Evolutionary conservation across 2,888 invertebrate species (phyloP), one percentile per base, ranked within the genome.

Genomic region (Heliconius ethilla): DNA sequence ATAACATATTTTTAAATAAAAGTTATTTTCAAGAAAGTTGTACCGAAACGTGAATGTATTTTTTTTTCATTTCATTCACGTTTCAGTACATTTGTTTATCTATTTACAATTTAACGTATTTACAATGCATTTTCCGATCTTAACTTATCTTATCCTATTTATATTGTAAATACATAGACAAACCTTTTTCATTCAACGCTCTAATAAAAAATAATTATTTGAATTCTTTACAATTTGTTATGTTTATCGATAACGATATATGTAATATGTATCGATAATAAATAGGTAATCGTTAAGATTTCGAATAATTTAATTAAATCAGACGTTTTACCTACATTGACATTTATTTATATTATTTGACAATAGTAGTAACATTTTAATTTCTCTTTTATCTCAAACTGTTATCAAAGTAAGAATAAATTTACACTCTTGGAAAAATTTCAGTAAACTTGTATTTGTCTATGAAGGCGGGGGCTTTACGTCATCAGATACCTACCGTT

Each of bases 401-500:
- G 1, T 66, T 33, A 33, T 66, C 13, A 66, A 22, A n/a, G 29
- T 66, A 15, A 22, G 3, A 22, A 33, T 66, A 66, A 66, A 33
- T 66, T 2, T 33, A 33, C 10, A 22, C n/a, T 66, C 66, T 22
- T 66, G 25, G 37, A n/a, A 40, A 37, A 15, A 40, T 27, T 27
- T 37, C n/a, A 67, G 2, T 11, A 40, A 40, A 27, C 2, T 10
- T 45, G 13, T 69, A 69, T 69, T 69, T 69, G 69, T 69, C 25
- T 45, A 27, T 18, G 9, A 45, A 45, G 69, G 25, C 69, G 37
- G 22, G 5, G n/a, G 27, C 67, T 37, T n/a, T 37, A 67, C 67
- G 67, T 67, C 67, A 69, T 69, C 40, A 69, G 40, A 69, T 25
- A 40, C 40, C 25, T 25, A 40, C 40, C 25, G 69, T 25, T 25